Percentiles rank a stretch among this genome's conserved stretches.
Evolutionary conservation across 2,113 vertebrate genomes (phyloP).

Genomic region (Charadrius vociferus): DNA sequence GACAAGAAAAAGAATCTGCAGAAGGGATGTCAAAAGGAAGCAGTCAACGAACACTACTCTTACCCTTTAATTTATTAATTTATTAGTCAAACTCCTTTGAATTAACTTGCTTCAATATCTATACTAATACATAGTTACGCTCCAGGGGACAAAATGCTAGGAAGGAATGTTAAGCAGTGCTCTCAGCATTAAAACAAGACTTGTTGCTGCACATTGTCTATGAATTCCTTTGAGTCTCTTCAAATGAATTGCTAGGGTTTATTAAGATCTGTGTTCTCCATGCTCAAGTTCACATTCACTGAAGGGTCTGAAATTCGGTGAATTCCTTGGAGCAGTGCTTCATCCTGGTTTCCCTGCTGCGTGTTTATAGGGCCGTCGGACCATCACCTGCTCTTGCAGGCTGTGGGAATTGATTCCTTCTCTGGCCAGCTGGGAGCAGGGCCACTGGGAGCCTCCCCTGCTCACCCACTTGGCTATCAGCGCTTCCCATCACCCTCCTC

Average conservation of each 20-base stretch:
- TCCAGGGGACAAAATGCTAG: not conserved
- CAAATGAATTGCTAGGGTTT: not conserved
- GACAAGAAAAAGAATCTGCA: not conserved
- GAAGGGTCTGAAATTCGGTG: not conserved
- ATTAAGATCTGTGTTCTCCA: not conserved
- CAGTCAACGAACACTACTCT: not conserved
- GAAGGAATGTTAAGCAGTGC: not conserved
- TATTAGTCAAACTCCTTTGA: not conserved
- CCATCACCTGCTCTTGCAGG: no score
- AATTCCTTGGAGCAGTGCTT: not conserved
- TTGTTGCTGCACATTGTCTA: not conserved
- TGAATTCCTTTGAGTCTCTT: not conserved
- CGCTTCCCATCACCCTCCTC: not conserved
- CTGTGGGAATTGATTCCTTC: not conserved
- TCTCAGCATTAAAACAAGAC: not conserved
- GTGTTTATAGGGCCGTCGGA: not conserved
- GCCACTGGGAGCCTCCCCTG: not conserved
- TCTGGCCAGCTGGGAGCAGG: accelerated
- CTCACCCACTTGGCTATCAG: not conserved
- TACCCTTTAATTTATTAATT: not conserved
- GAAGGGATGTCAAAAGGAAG: not conserved
- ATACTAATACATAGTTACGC: accelerated
- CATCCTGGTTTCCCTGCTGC: not conserved
- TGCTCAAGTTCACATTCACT: not conserved
- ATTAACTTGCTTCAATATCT: not conserved